These are phyloP conservation scores for Chymomyza fuscimana DNA, from an alignment of 2,888 invertebrate genomes.

Conservation along the genomic window DNA sequence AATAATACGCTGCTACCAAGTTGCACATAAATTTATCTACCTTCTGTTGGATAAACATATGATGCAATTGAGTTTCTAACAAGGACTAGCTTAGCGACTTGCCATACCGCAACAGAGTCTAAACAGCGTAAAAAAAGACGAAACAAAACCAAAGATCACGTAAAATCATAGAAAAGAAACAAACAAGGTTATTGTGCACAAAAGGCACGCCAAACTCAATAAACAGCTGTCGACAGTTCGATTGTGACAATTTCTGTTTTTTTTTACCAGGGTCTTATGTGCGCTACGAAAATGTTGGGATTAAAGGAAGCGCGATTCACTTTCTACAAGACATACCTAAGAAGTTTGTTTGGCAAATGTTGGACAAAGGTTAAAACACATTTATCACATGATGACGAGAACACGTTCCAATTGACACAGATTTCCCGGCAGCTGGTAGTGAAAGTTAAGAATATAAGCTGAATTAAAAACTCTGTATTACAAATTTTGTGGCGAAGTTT, in stretches of 20 bases:
- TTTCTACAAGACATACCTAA: not conserved
- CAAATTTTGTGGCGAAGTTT: not conserved
- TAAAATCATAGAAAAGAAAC: slow-evolving; percentile 8
- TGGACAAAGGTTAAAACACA: slow-evolving; percentile 7
- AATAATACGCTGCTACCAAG: no score
- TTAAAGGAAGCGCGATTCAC: not conserved
- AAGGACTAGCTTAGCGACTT: not conserved
- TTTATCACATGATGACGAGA: not conserved
- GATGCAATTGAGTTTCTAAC: not conserved
- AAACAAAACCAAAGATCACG: not conserved
- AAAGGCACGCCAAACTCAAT: not conserved
- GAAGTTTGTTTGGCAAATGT: slow-evolving; percentile 27
- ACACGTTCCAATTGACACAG: slow-evolving; percentile 30
- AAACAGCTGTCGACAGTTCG: slow-evolving; percentile 31
- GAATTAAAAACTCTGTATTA: not conserved
- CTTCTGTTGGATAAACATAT: not conserved
- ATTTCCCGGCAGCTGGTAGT: slow-evolving; percentile 25
- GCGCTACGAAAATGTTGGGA: not conserved
- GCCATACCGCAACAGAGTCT: not conserved
- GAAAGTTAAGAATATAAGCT: not conserved
- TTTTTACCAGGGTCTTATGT: slow-evolving; percentile 18
- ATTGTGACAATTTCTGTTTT: not conserved
- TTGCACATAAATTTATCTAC: not conserved
- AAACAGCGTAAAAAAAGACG: slow-evolving; percentile 7
- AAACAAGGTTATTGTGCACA: slow-evolving; percentile 2